Evolutionary conservation across 2,888 invertebrate species (phyloP).

Genomic region (Nasonia oneida): DNA sequence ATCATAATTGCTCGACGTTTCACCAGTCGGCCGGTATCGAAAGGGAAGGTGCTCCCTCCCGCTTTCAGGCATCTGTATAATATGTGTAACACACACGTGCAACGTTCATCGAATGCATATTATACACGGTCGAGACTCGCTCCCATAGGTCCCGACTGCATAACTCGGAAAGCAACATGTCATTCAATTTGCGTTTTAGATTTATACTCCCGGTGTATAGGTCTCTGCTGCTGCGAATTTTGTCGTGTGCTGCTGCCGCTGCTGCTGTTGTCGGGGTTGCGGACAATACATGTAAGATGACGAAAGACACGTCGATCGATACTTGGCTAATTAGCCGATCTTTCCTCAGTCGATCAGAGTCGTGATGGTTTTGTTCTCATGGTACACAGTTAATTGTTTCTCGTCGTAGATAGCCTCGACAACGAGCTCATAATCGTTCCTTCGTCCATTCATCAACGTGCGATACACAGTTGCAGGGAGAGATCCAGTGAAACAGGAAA

Average conservation of each 20-base stretch:
- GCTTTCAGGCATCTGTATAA: neutral
- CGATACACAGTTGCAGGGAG: neutral
- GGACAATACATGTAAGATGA: neutral
- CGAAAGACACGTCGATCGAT: constrained; percentile 22
- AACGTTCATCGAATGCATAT: neutral
- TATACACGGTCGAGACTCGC: neutral
- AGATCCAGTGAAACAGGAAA: neutral
- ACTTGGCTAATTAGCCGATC: constrained; percentile 32
- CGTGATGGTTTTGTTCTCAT: neutral
- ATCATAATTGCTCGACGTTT: constrained; percentile 69
- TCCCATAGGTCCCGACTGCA: neutral
- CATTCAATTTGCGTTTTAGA: constrained; percentile 48
- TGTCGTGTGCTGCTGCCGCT: neutral
- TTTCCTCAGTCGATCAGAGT: neutral
- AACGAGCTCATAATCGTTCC: neutral
- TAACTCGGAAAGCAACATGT: constrained; percentile 35
- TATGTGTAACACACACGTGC: constrained; percentile 4
- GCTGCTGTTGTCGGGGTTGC: neutral
- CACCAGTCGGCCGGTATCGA: constrained; percentile 61
- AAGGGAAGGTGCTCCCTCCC: constrained; percentile 66
- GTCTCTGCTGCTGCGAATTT: too few species aligned
- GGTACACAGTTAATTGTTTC: neutral
- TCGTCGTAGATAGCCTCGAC: neutral
- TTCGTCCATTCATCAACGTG: neutral
- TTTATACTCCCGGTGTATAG: constrained; percentile 32